phyloP scores from a whole-genome alignment of 2,797 vertebrate species.

The Spinibarbus caldwelli region DNA sequence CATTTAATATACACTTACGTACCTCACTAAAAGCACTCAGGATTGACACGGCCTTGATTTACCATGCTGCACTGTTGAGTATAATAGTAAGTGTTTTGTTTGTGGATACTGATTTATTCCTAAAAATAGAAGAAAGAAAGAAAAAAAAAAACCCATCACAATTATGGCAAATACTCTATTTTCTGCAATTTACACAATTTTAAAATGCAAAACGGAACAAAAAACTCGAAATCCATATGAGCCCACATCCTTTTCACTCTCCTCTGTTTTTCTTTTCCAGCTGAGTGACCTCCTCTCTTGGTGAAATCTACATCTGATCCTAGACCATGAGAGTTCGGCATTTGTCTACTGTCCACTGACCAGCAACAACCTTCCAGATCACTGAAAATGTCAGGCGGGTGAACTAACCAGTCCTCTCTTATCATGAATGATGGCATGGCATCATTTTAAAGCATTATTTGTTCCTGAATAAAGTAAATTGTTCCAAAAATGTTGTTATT shows the following conservation, averaged over 20 bases:
- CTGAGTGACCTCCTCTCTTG: slow-evolving; percentile 74
- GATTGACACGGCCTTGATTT: slow-evolving; percentile 41
- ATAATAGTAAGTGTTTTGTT: slow-evolving; percentile 60
- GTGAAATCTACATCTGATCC: slow-evolving; percentile 76
- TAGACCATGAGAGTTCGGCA: slow-evolving; percentile 70
- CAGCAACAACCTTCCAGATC: slow-evolving; percentile 77
- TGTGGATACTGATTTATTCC: slow-evolving; percentile 60
- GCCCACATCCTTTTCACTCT: slow-evolving; percentile 71
- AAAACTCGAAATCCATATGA: slow-evolving; percentile 58
- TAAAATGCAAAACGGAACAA: background rate
- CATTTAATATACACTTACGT: slow-evolving; percentile 67
- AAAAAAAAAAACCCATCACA: too few species aligned
- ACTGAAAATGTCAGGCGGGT: slow-evolving; percentile 79
- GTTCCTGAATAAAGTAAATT: slow-evolving; percentile 66
- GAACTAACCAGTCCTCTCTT: slow-evolving; percentile 64
- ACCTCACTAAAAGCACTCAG: slow-evolving; percentile 59
- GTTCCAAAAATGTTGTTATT: slow-evolving; percentile 53
- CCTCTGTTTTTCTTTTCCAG: slow-evolving; percentile 80
- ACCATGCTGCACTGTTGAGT: slow-evolving; percentile 50
- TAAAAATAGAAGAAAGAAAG: background rate
- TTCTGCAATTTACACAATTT: too few species aligned
- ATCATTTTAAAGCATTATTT: slow-evolving; percentile 73
- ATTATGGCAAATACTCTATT: background rate
- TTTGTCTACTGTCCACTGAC: slow-evolving; percentile 80
- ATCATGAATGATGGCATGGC: slow-evolving; percentile 72